phyloP scores from a whole-genome alignment of 1,140 invertebrate species.

The Lepidostoma basale region DNA sequence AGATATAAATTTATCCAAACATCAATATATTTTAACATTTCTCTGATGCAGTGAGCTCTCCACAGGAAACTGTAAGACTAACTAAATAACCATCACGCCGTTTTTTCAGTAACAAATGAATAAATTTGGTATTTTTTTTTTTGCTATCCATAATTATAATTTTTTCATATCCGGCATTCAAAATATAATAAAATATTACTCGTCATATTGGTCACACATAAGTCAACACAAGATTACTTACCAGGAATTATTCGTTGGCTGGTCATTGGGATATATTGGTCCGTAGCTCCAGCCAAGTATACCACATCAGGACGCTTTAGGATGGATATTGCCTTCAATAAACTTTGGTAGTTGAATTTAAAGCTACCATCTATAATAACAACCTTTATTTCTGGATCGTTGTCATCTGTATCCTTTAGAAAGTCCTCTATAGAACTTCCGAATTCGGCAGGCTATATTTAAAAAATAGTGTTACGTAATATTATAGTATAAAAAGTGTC shows the following conservation, averaged over 20 bases:
- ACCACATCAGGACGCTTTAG: slow-evolving; percentile 47
- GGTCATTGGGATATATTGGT: slow-evolving; percentile 48
- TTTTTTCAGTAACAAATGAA: too few species aligned
- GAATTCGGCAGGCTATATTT: too few species aligned
- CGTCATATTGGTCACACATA: too few species aligned
- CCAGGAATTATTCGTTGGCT: background rate
- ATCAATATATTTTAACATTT: too few species aligned
- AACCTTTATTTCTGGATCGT: slow-evolving; percentile 49
- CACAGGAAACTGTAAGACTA: too few species aligned
- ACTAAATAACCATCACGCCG: too few species aligned
- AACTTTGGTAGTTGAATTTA: slow-evolving; percentile 48
- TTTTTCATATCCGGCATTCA: background rate
- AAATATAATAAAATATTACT: too few species aligned
- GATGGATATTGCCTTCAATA: slow-evolving; percentile 49
- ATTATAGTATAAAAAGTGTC: too few species aligned
- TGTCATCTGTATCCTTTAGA: slow-evolving; percentile 45
- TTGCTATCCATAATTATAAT: background rate
- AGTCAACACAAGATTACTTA: background rate
- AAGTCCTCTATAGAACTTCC: background rate
- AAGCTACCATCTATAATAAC: slow-evolving; percentile 53
- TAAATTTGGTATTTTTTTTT: too few species aligned
- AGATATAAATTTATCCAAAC: too few species aligned
- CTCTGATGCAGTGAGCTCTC: too few species aligned
- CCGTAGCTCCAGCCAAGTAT: slow-evolving; percentile 49
- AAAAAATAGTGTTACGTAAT: background rate